Base-by-base conservation (phyloP, 2,888 invertebrate species). In the Pheosia tremula region DNA sequence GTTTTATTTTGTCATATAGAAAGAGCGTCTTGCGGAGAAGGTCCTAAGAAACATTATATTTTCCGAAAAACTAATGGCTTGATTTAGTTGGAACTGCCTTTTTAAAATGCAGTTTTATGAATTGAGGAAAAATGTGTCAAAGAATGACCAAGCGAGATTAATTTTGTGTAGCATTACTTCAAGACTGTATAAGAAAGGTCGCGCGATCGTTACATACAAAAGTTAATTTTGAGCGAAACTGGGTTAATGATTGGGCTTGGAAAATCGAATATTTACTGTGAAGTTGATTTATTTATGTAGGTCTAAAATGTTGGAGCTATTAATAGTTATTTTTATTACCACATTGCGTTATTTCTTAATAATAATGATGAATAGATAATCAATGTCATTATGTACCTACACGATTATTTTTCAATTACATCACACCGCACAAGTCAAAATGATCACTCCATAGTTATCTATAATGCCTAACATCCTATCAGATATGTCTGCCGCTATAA, bases 401-500 rank as follows among this genome's bases (percentile, higher is more conserved):
- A 24, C 24, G 24, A 24, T 24, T 24, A 24, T 1, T 24, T 24
- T 24, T 24, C 2, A 24, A 24, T 24, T 24, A 24, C 24, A 24
- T 24, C 24, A 24, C 9, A 43, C 10, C 43, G 3, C 4, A 9
- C 8, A 9, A 9, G 43, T 2, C 5, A 5, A 41, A 41, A 43
- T 43, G 43, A 43, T 43, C 8, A 43, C 43, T 43, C 43, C 9
- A 43, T 10, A 43, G 43, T 4, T n/a, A 39, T 8, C 45, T 49
- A n/a, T 52, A 36, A 58, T 58, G 52, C 49, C 59, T 54, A 57
- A 8, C 61, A 54, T 55, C 38, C 52, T 60, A 10, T 11, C 58
- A 41, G 53, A 63, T 59, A 70, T 63, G 71, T 59, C 71, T 63
- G 72, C 74, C 75, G 80, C 69, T 80, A 77, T 76, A 79, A 78